Percentiles rank a stretch among this genome's conserved stretches.
Conservation (phyloP, 2,888 invertebrate genomes). For the Lydus trimaculatus region DNA sequence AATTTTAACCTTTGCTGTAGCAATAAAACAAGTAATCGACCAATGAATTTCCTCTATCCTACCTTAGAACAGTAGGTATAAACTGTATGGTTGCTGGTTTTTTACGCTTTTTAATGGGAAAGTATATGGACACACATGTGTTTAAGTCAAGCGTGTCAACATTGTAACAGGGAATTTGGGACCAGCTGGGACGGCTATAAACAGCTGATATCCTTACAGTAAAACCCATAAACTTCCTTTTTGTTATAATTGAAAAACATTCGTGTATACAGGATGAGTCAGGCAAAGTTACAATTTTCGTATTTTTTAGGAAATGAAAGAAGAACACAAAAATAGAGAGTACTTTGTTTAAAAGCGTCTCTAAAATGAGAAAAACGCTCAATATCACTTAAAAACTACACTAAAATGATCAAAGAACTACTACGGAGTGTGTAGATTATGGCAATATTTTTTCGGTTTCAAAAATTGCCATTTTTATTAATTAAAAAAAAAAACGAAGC, state of each 20-base stretch:
- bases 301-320: too few species aligned
- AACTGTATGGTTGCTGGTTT: constrained; percentile 15
- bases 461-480: too few species aligned
- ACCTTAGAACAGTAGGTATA: constrained; percentile 1
- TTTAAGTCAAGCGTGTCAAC: constrained; percentile 27
- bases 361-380: too few species aligned
- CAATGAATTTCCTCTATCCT: constrained; percentile 14
- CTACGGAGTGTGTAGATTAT: constrained; percentile 14
- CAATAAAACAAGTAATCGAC: constrained; percentile 24
- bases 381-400: too few species aligned
- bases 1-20: constrained; percentile 7
- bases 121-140: constrained; percentile 28
- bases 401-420: too few species aligned
- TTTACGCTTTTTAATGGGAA: constrained; percentile 4
- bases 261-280: too few species aligned
- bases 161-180: constrained; percentile 28
- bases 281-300: too few species aligned
- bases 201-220: constrained; percentile 30
- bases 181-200: constrained; percentile 31
- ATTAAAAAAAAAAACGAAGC: too few species aligned
- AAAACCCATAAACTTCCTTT: constrained; percentile 29
- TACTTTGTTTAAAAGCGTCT: too few species aligned
- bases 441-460: too few species aligned
- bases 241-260: constrained; percentile 25
- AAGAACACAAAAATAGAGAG: too few species aligned